These are phyloP conservation scores for Sebastes schlegelii DNA, from an alignment of 2,113 vertebrate species.

Conservation along the genomic window DNA sequence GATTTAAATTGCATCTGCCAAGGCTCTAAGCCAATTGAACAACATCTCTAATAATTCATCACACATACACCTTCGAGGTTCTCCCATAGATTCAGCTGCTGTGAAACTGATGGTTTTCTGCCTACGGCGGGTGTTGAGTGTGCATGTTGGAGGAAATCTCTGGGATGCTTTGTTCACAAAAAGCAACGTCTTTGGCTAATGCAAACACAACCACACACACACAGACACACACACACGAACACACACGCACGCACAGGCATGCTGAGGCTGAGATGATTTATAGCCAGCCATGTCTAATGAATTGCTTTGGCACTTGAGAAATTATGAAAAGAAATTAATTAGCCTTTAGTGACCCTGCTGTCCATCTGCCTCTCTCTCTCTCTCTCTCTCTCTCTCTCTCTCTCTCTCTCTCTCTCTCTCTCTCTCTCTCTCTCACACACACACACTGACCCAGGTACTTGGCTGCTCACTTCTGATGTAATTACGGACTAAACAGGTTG, in stretches of 20 bases:
- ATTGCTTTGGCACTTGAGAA: constrained; percentile 82
- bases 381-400: constrained; percentile 30
- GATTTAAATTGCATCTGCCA: constrained; percentile 54
- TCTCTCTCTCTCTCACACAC: constrained; percentile 15
- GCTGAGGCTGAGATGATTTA: constrained; percentile 80
- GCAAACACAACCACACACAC: constrained; percentile 11
- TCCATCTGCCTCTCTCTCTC: constrained; percentile 66
- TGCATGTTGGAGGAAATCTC: constrained; percentile 45
- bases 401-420: constrained; percentile 34
- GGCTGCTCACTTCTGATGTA: constrained; percentile 65
- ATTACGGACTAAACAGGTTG: constrained; percentile 72
- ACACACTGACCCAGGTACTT: constrained; percentile 37
- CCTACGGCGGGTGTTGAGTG: constrained; percentile 1
- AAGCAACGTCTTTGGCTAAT: constrained; percentile 35
- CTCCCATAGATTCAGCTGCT: constrained; percentile 23
- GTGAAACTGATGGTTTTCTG: constrained; percentile 26
- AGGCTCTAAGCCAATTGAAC: constrained; percentile 43
- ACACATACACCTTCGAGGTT: constrained; percentile 8
- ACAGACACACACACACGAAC: constrained; percentile 17
- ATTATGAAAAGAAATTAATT: constrained; percentile 87
- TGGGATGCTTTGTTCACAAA: constrained; percentile 54
- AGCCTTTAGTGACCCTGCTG: constrained; percentile 83
- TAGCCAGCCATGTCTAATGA: constrained; percentile 82
- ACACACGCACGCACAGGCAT: constrained; percentile 19
- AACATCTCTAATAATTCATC: constrained; percentile 47